Percentiles rank a stretch among this genome's conserved stretches.
phyloP scores from a whole-genome alignment of 2,888 invertebrate species.

The Melinaea menophilus region DNA sequence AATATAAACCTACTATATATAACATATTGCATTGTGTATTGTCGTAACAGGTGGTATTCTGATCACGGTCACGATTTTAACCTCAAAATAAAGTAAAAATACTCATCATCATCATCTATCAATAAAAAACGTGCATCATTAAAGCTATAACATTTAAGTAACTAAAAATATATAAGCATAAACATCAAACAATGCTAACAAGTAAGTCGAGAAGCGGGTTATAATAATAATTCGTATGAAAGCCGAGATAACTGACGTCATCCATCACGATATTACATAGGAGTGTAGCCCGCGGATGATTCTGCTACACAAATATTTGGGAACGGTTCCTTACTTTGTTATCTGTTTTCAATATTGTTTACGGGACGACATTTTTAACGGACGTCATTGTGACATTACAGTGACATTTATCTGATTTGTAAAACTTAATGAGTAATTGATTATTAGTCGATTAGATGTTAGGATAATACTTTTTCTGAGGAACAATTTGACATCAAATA shows the following conservation, averaged over 20 bases:
- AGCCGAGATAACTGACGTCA: slow-evolving; percentile 44
- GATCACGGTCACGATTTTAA: too few species aligned
- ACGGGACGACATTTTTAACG: slow-evolving; percentile 29
- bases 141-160: not conserved
- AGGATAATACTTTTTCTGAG: too few species aligned
- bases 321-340: slow-evolving; percentile 49
- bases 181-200: slow-evolving; percentile 17
- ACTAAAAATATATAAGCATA: not conserved
- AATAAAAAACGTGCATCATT: not conserved
- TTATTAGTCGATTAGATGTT: not conserved
- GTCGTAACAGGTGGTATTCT: too few species aligned
- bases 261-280: slow-evolving; percentile 66
- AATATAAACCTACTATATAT: too few species aligned
- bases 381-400: not conserved
- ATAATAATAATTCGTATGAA: slow-evolving; percentile 33
- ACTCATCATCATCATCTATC: too few species aligned
- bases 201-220: slow-evolving; percentile 24
- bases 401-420: not conserved
- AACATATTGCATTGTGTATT: too few species aligned
- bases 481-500: too few species aligned
- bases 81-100: too few species aligned
- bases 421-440: not conserved
- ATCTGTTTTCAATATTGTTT: slow-evolving; percentile 36
- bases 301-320: slow-evolving; percentile 69
- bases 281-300: slow-evolving; percentile 59